Conservation (phyloP, 2,888 invertebrate genomes). For the Frankliniella fusca region DNA sequence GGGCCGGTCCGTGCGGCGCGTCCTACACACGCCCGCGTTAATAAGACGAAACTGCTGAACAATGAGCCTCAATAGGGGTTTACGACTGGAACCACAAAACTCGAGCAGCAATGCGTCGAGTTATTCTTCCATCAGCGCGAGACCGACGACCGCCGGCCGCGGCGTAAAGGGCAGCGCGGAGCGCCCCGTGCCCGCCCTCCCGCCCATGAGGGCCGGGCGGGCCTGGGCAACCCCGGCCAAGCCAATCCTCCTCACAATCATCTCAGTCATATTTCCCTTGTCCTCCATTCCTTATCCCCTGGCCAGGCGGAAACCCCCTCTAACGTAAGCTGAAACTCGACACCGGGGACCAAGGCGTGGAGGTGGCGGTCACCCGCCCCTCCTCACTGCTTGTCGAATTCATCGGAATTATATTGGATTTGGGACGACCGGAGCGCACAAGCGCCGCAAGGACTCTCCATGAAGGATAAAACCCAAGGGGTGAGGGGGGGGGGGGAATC, state of each 20-base stretch:
- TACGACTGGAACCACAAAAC: constrained; percentile 5
- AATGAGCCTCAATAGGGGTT: constrained; percentile 1
- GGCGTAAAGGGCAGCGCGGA: background rate
- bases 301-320: too few relatives aligned
- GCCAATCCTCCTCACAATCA: too few relatives aligned
- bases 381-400: too few relatives aligned
- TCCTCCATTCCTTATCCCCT: too few relatives aligned
- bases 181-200: too few relatives aligned
- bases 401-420: constrained; percentile 2
- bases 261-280: too few relatives aligned
- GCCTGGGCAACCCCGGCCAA: too few relatives aligned
- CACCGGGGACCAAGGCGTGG: background rate
- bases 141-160: background rate
- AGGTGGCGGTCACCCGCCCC: background rate
- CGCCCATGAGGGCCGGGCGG: too few relatives aligned
- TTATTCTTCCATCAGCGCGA: too few relatives aligned
- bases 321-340: too few relatives aligned
- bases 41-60: constrained; percentile 13
- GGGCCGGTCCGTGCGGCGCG: too few relatives aligned
- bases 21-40: background rate
- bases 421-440: background rate
- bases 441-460: background rate
- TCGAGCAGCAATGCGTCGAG: background rate
- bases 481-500: background rate
- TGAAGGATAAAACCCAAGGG: background rate